phyloP scores from a whole-genome alignment of 2,888 invertebrate genomes.

The Horisme vitalbata region DNA sequence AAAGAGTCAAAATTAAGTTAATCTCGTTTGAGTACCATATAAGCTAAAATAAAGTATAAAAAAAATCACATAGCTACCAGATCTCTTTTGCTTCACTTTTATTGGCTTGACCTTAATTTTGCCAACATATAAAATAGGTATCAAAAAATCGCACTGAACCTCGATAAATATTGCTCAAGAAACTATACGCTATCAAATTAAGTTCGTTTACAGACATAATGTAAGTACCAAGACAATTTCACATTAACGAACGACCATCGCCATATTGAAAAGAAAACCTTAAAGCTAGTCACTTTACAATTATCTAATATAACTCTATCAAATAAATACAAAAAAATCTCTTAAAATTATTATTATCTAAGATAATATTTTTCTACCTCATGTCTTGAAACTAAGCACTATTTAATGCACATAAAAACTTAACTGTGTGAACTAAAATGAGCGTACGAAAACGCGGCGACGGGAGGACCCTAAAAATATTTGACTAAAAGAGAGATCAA shows the following conservation, averaged over 20 bases:
- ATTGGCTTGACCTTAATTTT: conserved; percentile 34
- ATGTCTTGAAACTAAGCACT: conserved; percentile 79
- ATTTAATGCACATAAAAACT: conserved; percentile 72
- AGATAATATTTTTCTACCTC: conserved; percentile 79
- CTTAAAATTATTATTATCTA: conserved; percentile 72
- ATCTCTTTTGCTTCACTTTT: conserved; percentile 60
- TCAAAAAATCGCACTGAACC: too few species aligned
- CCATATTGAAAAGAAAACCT: conserved; percentile 74
- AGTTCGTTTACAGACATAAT: conserved; percentile 68
- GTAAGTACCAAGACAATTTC: conserved; percentile 76
- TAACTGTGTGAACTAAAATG: conserved; percentile 52
- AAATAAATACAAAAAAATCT: conserved; percentile 83
- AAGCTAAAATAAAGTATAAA: conserved; percentile 51
- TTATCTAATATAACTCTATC: conserved; percentile 81
- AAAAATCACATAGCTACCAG: conserved; percentile 72
- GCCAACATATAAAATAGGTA: conserved; percentile 19
- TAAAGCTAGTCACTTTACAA: conserved; percentile 79
- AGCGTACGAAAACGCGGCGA: conserved; percentile 48
- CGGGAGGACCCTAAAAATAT: conserved; percentile 82
- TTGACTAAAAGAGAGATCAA: conserved; percentile 89
- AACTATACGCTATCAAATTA: conserved; percentile 58
- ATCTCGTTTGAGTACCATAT: conserved; percentile 79
- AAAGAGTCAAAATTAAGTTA: conserved; percentile 61
- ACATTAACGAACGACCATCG: conserved; percentile 72
- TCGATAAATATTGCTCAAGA: too few species aligned